These are phyloP conservation scores for Eulemur rufifrons DNA, from an alignment of 2,113 vertebrate genomes.

Conservation along the genomic window DNA sequence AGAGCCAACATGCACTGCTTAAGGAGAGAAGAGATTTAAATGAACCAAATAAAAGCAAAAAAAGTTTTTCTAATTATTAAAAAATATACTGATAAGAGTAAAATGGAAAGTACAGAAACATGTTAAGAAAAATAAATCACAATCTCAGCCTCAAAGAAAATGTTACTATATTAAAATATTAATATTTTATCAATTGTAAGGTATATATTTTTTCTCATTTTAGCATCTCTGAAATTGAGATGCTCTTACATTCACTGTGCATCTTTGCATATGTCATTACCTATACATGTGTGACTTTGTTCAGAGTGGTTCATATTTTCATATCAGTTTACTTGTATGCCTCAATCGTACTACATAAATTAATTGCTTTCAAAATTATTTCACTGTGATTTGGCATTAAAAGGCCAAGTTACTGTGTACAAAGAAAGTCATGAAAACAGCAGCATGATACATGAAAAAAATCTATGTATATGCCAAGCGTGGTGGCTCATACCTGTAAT, in stretches of 20 bases:
- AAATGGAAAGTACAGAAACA: background rate
- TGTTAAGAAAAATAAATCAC: slow-evolving; percentile 8
- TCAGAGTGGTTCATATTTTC: background rate
- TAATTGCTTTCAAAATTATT: slow-evolving; percentile 21
- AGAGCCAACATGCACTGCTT: background rate
- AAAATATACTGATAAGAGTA: background rate
- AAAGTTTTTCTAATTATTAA: background rate
- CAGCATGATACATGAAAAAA: background rate
- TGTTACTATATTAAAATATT: background rate
- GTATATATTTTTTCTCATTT: background rate
- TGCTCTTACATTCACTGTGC: background rate
- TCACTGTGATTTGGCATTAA: background rate
- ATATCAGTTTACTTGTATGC: background rate
- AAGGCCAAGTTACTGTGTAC: background rate
- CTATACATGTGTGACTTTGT: background rate
- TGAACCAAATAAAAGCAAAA: background rate
- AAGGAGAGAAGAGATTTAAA: background rate
- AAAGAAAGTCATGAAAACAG: background rate
- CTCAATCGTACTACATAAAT: background rate
- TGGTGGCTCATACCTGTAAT: too few relatives aligned
- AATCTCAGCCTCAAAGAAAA: background rate
- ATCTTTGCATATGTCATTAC: background rate
- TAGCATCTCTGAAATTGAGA: background rate
- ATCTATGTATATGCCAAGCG: background rate
- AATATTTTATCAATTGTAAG: background rate